phyloP scores from a whole-genome alignment of 2,797 vertebrate genomes.

The Notolepis coatsorum region DNA sequence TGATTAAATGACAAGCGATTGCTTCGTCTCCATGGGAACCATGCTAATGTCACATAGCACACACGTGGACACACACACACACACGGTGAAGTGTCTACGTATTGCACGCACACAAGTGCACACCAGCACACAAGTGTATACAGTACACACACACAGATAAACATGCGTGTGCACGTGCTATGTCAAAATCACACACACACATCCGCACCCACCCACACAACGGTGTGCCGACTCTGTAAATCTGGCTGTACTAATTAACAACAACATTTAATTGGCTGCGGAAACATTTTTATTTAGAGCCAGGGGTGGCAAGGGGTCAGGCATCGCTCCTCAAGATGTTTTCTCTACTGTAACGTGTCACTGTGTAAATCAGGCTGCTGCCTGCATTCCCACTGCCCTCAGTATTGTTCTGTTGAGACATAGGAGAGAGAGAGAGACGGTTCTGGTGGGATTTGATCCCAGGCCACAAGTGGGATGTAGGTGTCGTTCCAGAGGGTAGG shows the following conservation, averaged over 20 bases:
- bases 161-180: too few relatives aligned
- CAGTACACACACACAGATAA: not conserved
- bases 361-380: too few relatives aligned
- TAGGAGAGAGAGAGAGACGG: too few relatives aligned
- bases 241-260: not conserved
- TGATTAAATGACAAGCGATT: conserved; percentile 60
- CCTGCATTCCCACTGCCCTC: too few relatives aligned
- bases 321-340: too few relatives aligned
- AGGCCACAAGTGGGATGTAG: too few relatives aligned
- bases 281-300: conserved; percentile 3
- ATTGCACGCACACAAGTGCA: not conserved
- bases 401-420: conserved; percentile 21
- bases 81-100: not conserved
- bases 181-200: conserved; percentile 1
- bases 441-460: too few relatives aligned
- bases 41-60: conserved; percentile 29
- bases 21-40: conserved; percentile 43
- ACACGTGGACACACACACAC: not conserved
- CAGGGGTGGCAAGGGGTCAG: not conserved
- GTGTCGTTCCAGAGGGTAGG: too few relatives aligned
- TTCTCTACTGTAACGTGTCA: too few relatives aligned
- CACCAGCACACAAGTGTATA: not conserved
- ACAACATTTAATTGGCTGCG: not conserved
- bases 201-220: not conserved
- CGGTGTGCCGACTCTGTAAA: not conserved